Base-by-base conservation (phyloP, 2,797 vertebrate species). In the Melopsittacus undulatus region DNA sequence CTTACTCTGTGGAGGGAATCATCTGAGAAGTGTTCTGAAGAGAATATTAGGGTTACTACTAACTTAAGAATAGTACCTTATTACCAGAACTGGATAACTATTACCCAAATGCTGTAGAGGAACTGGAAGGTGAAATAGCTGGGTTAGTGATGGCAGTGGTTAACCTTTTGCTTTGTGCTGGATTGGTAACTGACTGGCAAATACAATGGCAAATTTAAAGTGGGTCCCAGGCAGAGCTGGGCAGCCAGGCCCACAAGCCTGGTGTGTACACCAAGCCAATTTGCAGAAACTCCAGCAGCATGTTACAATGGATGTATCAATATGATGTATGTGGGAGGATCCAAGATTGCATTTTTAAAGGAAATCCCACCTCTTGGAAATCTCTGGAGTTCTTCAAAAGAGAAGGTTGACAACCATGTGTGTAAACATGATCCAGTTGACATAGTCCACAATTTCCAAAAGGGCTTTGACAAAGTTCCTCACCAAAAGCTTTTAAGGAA, bases 401-500 rank as follows among this genome's bases (percentile, higher is more conserved):
- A 73, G 63, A 54, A 84, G 32, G 68, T 70, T 34, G 29, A 70
- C 63, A 92, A 74, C 46, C 61, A 48, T 70, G 48, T 91, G 40
- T 18, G 32, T 87, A 67, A 89, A 85, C 82, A 61, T 32, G 89
- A 87, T 80, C 87, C 75, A 85, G 61, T 14, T 87, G 85, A 87
- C 72, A 42, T 18, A 64, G 79, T 22, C 68, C 87, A 30, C 26
- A 20, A 11, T 51, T 85, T 89, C 68, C 79, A 77, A 87, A 89
- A 74, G 64, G 48, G 2, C 0, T 92, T 80, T 89, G 67, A 87
- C 84, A 68, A 87, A 85, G 75, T 92, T 94, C 40, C 75, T 80
- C 68, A 83, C 68, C 64, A 68, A 80, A 87, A 93, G 75, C 92
- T 86, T 82, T 70, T 83, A 87, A 84, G 72, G 56, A 89, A 90